Evolutionary conservation across 1,140 invertebrate genomes (phyloP), one percentile per base, ranked within the genome.

Genomic region (Aphelenchoides fujianensis): DNA sequence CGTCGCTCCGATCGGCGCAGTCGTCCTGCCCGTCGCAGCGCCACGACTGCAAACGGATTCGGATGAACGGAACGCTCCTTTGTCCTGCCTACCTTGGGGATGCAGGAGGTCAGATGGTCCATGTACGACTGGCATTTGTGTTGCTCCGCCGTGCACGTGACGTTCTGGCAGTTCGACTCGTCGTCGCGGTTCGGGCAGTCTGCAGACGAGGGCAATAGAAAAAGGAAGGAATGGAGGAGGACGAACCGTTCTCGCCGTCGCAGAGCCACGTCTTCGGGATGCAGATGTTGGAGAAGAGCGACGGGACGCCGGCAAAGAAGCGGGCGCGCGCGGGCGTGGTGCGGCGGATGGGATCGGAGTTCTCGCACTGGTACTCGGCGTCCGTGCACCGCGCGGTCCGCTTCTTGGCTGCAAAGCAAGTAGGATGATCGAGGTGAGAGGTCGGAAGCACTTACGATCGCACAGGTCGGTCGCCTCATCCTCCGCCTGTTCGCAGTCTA

Each of bases 261-360:
- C 94, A 96, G 73, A 90, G 90, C 74, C 92, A 87, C 68, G 91
- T 89, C 34, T 90, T 91, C 37, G 90, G 88, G 69, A 95, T 93
- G 78, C 94, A 96, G 34, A 23, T 52, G 55, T 62, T 53, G 32
- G 5, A 3, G 19, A 34, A 19, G 5, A 53, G 59, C 31, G 19
- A 73, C 32, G 36, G 12, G 27, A 32, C 23, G 30, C 34, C 54
- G 37, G 28, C 61, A 68, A 55, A 19, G 31, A 27, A 48, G 12
- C 41, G 41, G 41, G 12, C 41, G 41, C 23, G 41, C 41, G 23
- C 12, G 41, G 23, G 12, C 41, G 41, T 48, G 35, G n/a, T n/a
- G n/a, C n/a, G n/a, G n/a, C n/a, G n/a, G n/a, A n/a, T 73, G 69
- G 62, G 37, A 23, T 75, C 67, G 41, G 77, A 72, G 5, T 57